Evolutionary conservation across 2,113 vertebrate genomes (phyloP), one percentile per base, ranked within the genome.

Genomic region (Paratilapia polleni): DNA sequence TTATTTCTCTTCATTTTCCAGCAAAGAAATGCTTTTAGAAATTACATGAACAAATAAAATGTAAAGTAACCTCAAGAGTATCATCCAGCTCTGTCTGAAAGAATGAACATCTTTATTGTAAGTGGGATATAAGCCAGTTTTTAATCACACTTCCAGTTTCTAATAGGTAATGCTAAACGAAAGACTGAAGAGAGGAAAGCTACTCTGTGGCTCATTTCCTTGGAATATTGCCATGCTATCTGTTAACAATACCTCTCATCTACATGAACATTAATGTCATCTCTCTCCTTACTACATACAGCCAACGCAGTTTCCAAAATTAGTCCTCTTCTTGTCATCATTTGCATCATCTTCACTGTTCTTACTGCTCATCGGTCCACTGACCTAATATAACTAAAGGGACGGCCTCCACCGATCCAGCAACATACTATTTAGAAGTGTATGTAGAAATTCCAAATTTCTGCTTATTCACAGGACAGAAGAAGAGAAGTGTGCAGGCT

Each of bases 401-500:
- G 11, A 31, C 4, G 47, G 47, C 43, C 43, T 73, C 43, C 43
- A 36, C 43, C 76, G 38, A 28, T 79, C 31, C 54, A 59, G 49
- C 47, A 19, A 58, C 36, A 59, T 2, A 31, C 28, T 36, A 49
- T 73, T 31, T 68, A 60, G 14, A 80, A 78, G 31, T 8, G 26
- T 52, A 80, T 47, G n/a, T 38, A 84, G 5, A 84, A 83, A 59
- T 78, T 49, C n/a, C 41, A 34, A 19, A 73, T 73, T 34, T 81
- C 20, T 61, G 80, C 49, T 70, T 63, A 31, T 82, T 62, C 82
- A 85, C 81, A 81, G n/a, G 91, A 59, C 80, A 78, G 88, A 57
- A 26, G 36, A 63, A 59, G 75, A 86, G 77, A 81, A 89, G 91
- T 60, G 91, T 84, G 87, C 80, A 91, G 81, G 68, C 93, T 91